A percentile compares a stretch with the other conserved stretches of the same genome.
phyloP scores from a whole-genome alignment of 37 sponge, comb jelly and placozoan species.

The Hormiphora californensis region DNA sequence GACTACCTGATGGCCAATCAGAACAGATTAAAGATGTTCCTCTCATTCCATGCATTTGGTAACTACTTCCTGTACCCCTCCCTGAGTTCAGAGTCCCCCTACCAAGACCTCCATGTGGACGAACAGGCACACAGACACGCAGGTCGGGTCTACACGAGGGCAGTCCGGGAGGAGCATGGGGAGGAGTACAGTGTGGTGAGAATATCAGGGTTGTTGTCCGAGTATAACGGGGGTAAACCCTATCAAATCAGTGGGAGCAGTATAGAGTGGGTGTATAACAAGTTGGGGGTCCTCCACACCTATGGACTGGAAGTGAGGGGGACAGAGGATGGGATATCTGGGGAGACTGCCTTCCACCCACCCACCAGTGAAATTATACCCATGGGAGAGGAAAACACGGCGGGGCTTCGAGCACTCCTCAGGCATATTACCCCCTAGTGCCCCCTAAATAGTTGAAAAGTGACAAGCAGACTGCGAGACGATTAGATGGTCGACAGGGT shows the following conservation, averaged over 20 bases:
- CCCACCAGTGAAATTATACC: not conserved
- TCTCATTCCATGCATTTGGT: not conserved
- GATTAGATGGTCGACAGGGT: too few relatives aligned
- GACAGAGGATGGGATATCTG: too few relatives aligned
- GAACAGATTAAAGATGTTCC: not conserved
- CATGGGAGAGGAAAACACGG: constrained; percentile 4
- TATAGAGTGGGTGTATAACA: not conserved
- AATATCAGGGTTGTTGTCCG: not conserved
- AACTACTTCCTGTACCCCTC: constrained; percentile 9
- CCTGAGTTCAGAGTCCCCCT: not conserved
- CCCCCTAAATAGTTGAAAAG: too few relatives aligned
- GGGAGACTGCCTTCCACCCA: not conserved
- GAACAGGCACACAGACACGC: not conserved
- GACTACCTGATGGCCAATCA: not conserved
- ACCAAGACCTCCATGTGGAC: not conserved
- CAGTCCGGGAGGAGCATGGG: not conserved
- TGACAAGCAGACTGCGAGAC: too few relatives aligned
- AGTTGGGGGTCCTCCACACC: not conserved
- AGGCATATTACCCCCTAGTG: too few relatives aligned
- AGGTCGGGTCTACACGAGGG: not conserved
- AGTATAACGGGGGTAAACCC: not conserved
- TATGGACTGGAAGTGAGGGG: constrained; percentile 6
- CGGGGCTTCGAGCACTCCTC: not conserved
- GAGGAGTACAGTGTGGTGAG: not conserved
- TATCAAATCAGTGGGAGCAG: not conserved